Evolutionary conservation across 1,140 invertebrate genomes (phyloP), one percentile per base, ranked within the genome.

Genomic region (Hyphantria cunea): DNA sequence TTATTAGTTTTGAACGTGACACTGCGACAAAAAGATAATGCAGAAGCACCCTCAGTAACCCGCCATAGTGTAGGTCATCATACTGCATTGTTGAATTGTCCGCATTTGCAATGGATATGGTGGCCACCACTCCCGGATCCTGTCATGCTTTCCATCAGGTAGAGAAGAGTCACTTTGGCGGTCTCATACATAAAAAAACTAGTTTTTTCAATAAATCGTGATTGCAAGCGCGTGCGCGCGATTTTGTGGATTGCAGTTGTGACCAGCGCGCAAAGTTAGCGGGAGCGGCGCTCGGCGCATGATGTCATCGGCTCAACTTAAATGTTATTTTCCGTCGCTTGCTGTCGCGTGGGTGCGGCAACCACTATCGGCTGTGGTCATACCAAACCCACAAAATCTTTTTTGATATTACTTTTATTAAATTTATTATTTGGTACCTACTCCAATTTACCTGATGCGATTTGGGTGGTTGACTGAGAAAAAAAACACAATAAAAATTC

Each of bases 221-320:
- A 48, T 55, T 66, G 61, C 59, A 68, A 56, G 66, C 74, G 72
- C 74, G 69, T 74, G 76, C 66, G 68, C 58, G 17, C 62, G 50
- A 49, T 63, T 65, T 42, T 67, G 6, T 12, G 9, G 41, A 9
- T n/a, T n/a, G n/a, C n/a, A n/a, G n/a, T n/a, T n/a, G n/a, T n/a
- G n/a, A 7, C n/a, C 41, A 7, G 41, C 12, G 41, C 12, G 11
- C n/a, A 7, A n/a, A 76, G 74, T 79, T 80, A 79, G 85, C 86
- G 69, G 82, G 86, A 81, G 81, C 78, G 82, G 76, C 84, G 44
- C 42, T 33, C 45, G 6, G 44, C 44, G 79, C 73, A 54, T 11
- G 87, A 90, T 88, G 87, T 90, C 87, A 90, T 90, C 86, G 78
- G 70, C 76, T 74, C 77, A 72, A 76, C 76, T 84, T 86, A 84